Evolutionary conservation across 2,113 vertebrate genomes (phyloP).

Genomic region (Lethenteron camtschaticum): DNA sequence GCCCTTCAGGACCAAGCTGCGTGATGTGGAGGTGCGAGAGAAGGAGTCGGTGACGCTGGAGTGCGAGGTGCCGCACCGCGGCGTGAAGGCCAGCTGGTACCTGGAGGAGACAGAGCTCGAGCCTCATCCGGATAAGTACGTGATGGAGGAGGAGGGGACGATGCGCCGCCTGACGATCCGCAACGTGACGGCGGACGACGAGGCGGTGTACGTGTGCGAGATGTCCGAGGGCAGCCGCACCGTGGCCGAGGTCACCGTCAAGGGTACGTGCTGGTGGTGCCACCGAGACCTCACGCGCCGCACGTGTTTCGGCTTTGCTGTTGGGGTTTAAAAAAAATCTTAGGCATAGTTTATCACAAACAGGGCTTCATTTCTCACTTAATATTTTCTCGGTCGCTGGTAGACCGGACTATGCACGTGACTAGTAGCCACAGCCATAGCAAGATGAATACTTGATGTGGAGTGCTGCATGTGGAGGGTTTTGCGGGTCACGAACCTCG

Average conservation of each 20-base stretch:
- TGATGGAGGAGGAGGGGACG: slow-evolving; percentile 52
- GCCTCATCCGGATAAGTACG: slow-evolving; percentile 41
- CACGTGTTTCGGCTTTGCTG: no score
- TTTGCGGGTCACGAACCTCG: no score
- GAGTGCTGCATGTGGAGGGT: no score
- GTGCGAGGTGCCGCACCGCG: slow-evolving; percentile 49
- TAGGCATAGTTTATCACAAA: no score
- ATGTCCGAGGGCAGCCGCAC: slow-evolving; percentile 86
- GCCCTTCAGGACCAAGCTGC: slow-evolving; percentile 56
- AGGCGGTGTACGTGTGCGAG: slow-evolving; percentile 86
- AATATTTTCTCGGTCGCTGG: no score
- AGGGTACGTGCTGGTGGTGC: slow-evolving; percentile 25
- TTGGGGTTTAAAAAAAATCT: no score
- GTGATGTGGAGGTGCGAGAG: slow-evolving; percentile 66
- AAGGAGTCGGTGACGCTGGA: slow-evolving; percentile 52
- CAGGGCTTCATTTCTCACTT: no score
- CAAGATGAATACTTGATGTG: no score
- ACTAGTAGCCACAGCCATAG: no score
- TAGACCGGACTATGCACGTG: no score
- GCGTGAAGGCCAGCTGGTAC: slow-evolving; percentile 51
- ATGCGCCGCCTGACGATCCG: slow-evolving; percentile 56
- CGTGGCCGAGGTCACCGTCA: slow-evolving; percentile 65
- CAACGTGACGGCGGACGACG: slow-evolving; percentile 63
- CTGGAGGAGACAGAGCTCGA: slow-evolving; percentile 71
- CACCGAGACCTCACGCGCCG: no score